Conservation (phyloP, 2,888 invertebrate species). For the Heliconius cydno region DNA sequence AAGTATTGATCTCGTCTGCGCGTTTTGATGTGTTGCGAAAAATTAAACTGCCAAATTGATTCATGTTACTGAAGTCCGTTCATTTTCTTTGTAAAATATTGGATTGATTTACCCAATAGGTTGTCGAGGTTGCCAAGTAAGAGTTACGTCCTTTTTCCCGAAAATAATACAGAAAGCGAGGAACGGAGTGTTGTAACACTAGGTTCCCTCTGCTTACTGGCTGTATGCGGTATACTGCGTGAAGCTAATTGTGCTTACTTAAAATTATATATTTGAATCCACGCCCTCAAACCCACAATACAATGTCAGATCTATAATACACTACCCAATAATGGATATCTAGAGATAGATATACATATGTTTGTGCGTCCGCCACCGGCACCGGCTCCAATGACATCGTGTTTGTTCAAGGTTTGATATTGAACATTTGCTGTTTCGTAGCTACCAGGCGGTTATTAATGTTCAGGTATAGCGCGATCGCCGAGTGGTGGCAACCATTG, state of each 20-base stretch:
- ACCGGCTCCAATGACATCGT: slow-evolving; percentile 1
- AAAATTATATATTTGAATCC: not conserved
- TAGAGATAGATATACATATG: slow-evolving; percentile 2
- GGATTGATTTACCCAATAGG: not conserved
- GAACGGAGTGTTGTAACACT: too few relatives aligned
- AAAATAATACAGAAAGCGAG: too few relatives aligned
- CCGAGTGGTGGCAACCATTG: not conserved
- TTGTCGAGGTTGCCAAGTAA: not conserved
- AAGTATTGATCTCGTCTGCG: slow-evolving; percentile 19
- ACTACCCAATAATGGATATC: not conserved
- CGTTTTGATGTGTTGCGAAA: slow-evolving; percentile 9
- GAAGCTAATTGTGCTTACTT: too few relatives aligned
- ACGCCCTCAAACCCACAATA: not conserved
- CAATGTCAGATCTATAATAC: not conserved
- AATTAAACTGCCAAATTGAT: slow-evolving; percentile 5
- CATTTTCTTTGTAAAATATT: not conserved
- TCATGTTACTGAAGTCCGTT: not conserved
- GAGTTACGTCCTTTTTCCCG: not conserved
- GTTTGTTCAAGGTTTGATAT: slow-evolving; percentile 19
- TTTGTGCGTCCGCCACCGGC: not conserved
- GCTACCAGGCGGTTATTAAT: not conserved
- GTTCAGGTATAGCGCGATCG: not conserved
- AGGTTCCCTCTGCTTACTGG: too few relatives aligned
- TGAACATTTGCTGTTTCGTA: not conserved
- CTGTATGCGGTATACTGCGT: too few relatives aligned